Conservation (phyloP, 2,113 vertebrate species). For the Melanostigma gelatinosum region DNA sequence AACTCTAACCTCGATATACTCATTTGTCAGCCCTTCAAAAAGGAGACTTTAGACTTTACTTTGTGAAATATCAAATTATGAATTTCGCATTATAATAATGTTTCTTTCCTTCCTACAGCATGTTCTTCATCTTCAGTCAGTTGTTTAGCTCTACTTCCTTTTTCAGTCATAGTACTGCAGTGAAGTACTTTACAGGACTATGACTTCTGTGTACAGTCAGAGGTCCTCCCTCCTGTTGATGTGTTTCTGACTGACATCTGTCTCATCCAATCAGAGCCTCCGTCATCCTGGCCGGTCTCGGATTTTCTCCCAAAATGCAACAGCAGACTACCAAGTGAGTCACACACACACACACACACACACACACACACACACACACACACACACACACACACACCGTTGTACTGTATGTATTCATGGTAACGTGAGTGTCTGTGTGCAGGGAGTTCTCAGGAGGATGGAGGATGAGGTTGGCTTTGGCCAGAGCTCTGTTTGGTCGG, state of each 20-base stretch:
- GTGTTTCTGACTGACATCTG: conserved; percentile 27
- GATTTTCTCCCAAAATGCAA: conserved; percentile 94
- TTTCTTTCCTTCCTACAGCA: no score
- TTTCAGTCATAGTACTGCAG: no score
- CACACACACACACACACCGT: conserved; percentile 2
- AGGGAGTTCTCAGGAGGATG: conserved; percentile 99
- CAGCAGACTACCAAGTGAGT: conserved; percentile 92
- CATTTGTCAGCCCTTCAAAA: no score
- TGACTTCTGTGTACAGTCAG: no score
- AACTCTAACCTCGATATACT: no score
- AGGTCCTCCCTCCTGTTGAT: neutral
- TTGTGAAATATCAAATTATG: no score
- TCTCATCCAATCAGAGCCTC: conserved; percentile 86
- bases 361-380: neutral
- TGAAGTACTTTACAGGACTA: no score
- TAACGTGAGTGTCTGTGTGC: conserved; percentile 14
- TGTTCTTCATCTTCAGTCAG: no score
- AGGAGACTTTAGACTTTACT: no score
- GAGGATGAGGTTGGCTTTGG: conserved; percentile 97
- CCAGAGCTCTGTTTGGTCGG: conserved; percentile 95
- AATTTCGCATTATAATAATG: no score
- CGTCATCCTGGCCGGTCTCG: conserved; percentile 95
- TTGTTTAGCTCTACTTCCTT: neutral
- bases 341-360: neutral
- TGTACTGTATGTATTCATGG: neutral